Evolutionary conservation across 2,888 invertebrate species (phyloP).

Genomic region (Lycophotia porphyrea): DNA sequence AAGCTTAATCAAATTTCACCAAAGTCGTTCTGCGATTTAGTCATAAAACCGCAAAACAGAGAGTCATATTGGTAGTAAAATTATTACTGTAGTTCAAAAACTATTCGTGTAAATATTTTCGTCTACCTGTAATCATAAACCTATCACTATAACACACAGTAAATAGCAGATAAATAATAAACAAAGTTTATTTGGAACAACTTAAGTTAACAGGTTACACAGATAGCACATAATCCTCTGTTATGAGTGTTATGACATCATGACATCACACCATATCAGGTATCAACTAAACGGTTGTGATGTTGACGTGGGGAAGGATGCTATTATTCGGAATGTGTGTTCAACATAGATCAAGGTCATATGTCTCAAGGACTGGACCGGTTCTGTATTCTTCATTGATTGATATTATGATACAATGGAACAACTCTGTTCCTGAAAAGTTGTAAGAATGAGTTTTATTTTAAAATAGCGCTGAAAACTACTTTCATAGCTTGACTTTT

Average conservation of each 20-base stretch:
- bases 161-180: background rate
- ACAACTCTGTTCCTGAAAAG: background rate
- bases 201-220: too few relatives aligned
- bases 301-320: background rate
- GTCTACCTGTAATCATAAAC: background rate
- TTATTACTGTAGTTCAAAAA: background rate
- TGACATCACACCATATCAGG: background rate
- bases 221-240: constrained; percentile 7
- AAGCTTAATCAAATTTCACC: background rate
- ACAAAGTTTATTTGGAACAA: too few relatives aligned
- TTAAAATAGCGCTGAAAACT: background rate
- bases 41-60: background rate
- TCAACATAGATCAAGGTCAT: constrained; percentile 5
- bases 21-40: background rate
- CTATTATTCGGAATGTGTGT: background rate
- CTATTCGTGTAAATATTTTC: too few relatives aligned
- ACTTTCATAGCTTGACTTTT: background rate
- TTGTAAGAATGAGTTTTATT: background rate
- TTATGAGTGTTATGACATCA: constrained; percentile 20
- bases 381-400: background rate
- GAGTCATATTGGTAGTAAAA: background rate
- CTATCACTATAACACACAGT: background rate
- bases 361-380: background rate
- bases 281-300: background rate
- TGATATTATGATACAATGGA: background rate